Conservation (phyloP, 2,797 vertebrate genomes). For the Enteromius trimaculatus region DNA sequence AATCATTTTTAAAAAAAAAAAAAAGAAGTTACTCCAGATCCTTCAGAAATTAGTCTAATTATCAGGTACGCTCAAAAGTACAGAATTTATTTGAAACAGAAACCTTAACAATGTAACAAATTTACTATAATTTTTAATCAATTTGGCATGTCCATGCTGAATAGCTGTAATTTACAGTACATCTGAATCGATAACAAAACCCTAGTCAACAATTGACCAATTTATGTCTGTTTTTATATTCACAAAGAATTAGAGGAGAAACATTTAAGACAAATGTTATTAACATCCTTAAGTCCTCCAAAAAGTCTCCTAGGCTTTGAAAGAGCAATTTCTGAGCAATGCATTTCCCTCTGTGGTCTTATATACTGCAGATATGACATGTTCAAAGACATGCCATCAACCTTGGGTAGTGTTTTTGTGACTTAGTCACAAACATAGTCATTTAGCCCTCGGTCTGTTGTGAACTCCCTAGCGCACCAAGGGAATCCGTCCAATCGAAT, state of each 20-base stretch:
- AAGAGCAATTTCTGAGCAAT: constrained; percentile 9
- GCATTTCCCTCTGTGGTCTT: background rate
- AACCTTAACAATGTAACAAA: background rate
- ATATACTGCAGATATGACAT: constrained; percentile 5
- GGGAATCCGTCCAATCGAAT: constrained; percentile 30
- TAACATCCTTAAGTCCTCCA: background rate
- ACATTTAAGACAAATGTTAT: background rate
- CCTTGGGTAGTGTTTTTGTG: constrained; percentile 15
- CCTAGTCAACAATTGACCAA: background rate
- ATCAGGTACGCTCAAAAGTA: background rate
- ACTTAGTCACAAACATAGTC: constrained; percentile 37
- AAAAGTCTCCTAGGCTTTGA: background rate
- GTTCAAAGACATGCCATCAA: background rate
- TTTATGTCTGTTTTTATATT: background rate
- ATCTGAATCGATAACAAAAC: no score
- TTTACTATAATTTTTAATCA: background rate
- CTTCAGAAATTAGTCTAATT: background rate
- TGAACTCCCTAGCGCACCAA: constrained; percentile 8
- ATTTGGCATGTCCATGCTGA: background rate
- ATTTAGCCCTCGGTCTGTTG: constrained; percentile 25
- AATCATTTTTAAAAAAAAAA: no score
- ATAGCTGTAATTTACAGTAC: background rate
- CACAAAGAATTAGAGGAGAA: background rate
- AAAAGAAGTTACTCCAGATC: background rate
- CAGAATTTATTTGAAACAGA: background rate